These are phyloP conservation scores for Chrysomela aeneicollis DNA, from an alignment of 2,888 invertebrate species.

Conservation along the genomic window DNA sequence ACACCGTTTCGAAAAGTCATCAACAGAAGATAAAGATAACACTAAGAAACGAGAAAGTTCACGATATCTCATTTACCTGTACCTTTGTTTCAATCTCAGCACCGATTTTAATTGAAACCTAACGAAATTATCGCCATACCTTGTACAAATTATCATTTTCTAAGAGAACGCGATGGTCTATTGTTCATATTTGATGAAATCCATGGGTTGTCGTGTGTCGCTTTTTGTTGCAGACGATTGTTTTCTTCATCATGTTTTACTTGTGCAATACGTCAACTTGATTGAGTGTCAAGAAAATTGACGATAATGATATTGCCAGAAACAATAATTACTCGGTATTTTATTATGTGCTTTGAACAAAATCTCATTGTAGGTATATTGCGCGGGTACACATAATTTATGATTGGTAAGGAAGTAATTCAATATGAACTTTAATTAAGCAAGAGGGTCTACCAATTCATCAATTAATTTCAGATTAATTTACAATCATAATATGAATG, in stretches of 20 bases:
- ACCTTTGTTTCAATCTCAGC: constrained; percentile 43
- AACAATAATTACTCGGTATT: not conserved
- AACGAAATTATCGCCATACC: constrained; percentile 50
- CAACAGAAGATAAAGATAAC: too few relatives aligned
- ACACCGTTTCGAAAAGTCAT: too few relatives aligned
- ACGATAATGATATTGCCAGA: not conserved
- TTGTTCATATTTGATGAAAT: constrained; percentile 54
- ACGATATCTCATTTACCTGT: constrained; percentile 10
- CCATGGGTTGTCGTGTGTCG: constrained; percentile 25
- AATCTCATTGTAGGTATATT: not conserved
- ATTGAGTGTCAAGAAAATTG: not conserved
- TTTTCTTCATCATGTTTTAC: constrained; percentile 25
- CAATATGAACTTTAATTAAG: not conserved
- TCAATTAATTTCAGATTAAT: too few relatives aligned
- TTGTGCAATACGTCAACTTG: not conserved
- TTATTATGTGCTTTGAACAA: not conserved
- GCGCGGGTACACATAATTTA: not conserved
- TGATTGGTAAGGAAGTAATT: not conserved
- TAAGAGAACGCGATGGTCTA: constrained; percentile 53
- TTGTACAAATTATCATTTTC: constrained; percentile 51
- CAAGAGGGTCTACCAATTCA: not conserved
- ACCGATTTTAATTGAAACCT: constrained; percentile 54
- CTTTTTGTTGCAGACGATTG: constrained; percentile 30
- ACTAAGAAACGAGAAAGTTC: too few relatives aligned
- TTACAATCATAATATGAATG: too few relatives aligned